A percentile compares a stretch with the other conserved stretches of the same genome.
phyloP scores from a whole-genome alignment of 1,140 invertebrate genomes.

The Rhagoletis zephyria region DNA sequence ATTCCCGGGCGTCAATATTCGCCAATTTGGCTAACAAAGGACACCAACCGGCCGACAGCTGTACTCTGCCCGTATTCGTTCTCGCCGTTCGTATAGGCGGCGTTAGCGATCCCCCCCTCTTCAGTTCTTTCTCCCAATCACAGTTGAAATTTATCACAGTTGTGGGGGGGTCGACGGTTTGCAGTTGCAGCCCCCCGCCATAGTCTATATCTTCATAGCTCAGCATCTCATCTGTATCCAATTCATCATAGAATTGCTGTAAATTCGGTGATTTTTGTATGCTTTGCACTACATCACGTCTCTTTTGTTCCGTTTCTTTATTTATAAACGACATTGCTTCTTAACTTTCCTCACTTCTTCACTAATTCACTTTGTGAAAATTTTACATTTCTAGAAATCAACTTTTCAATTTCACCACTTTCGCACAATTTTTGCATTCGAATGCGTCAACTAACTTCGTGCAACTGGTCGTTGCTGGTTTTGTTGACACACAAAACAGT shows the following conservation, averaged over 20 bases:
- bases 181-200: neutral
- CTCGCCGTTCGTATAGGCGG: neutral
- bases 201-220: neutral
- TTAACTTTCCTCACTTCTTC: neutral
- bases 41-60: constrained; percentile 31
- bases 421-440: neutral
- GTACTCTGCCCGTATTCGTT: neutral
- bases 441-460: neutral
- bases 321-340: neutral
- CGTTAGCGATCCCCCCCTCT: too few relatives aligned
- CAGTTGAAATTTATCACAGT: neutral
- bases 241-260: neutral
- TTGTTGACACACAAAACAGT: constrained; percentile 25
- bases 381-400: constrained; percentile 18
- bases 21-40: constrained; percentile 20
- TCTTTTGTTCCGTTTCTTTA: neutral
- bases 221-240: neutral
- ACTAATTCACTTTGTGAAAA: neutral
- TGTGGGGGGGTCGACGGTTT: neutral
- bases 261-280: constrained; percentile 23
- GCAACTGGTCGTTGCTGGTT: neutral
- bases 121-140: neutral
- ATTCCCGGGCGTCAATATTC: neutral
- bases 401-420: neutral
- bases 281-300: neutral